Percentiles rank a stretch among this genome's conserved stretches.
Conservation (phyloP, 2,797 vertebrate species). For the Lutjanus campechanus region DNA sequence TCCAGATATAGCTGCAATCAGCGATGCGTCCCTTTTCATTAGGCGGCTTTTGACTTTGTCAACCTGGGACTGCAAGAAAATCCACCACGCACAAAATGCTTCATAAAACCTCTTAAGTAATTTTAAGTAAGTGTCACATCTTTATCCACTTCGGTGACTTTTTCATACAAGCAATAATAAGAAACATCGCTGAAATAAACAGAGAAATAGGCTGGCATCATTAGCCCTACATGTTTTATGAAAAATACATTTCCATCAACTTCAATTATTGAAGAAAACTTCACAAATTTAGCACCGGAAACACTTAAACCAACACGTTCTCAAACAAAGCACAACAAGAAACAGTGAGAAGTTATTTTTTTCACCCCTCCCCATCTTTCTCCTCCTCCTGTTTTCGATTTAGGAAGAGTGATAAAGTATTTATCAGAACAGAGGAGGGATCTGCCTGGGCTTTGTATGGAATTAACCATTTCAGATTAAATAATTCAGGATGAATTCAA, state of each 20-base stretch:
- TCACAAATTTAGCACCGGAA: conserved; percentile 36
- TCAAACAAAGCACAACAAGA: conserved; percentile 51
- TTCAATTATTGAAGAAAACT: conserved; percentile 51
- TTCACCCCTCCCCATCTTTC: conserved; percentile 82
- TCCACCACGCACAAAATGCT: conserved; percentile 83
- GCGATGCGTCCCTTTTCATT: conserved; percentile 97
- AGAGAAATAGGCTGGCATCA: conserved; percentile 25
- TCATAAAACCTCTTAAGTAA: conserved; percentile 88
- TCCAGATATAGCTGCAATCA: conserved; percentile 96
- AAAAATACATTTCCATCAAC: conserved; percentile 29
- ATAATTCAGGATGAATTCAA: conserved; percentile 88
- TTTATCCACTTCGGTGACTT: conserved; percentile 56
- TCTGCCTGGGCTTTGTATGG: conserved; percentile 85
- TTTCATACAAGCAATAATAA: conserved; percentile 28
- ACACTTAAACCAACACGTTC: conserved; percentile 43
- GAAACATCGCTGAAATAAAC: conserved; percentile 25
- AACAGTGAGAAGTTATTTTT: conserved; percentile 79
- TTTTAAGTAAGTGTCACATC: conserved; percentile 59
- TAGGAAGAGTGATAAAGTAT: conserved; percentile 87
- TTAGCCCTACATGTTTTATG: conserved; percentile 41
- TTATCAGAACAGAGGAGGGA: conserved; percentile 87
- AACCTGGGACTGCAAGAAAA: conserved; percentile 90
- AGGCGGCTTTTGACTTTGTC: conserved; percentile 93
- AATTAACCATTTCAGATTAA: conserved; percentile 88
- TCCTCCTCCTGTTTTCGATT: conserved; percentile 83